phyloP scores from a whole-genome alignment of 1,140 invertebrate species.

The Ceratosolen solmsi region DNA sequence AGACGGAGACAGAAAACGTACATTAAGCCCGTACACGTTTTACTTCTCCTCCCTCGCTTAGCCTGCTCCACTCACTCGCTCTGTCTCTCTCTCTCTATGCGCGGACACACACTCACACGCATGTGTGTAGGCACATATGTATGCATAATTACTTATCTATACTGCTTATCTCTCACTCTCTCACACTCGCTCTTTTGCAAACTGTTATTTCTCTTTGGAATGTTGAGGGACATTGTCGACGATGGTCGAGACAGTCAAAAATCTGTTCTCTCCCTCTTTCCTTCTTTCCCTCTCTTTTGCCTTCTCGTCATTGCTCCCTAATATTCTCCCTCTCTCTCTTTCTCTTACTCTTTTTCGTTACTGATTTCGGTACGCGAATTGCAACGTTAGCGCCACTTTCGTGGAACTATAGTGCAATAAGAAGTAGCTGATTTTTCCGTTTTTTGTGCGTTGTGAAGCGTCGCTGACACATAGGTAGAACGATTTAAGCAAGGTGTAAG shows the following conservation, averaged over 20 bases:
- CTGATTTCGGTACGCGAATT: slow-evolving; percentile 23
- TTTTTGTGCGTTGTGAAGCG: not conserved
- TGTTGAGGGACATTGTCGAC: slow-evolving; percentile 25
- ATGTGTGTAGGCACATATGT: too few species aligned
- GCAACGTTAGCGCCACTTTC: slow-evolving; percentile 33
- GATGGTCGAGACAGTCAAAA: slow-evolving; percentile 37
- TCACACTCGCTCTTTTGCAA: not conserved
- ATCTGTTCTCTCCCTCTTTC: slow-evolving; percentile 17
- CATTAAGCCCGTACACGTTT: slow-evolving; percentile 26
- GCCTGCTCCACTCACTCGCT: not conserved
- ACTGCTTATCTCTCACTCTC: slow-evolving; percentile 6
- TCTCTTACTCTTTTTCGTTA: slow-evolving; percentile 12
- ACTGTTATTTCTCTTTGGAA: slow-evolving; percentile 44
- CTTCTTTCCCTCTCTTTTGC: not conserved
- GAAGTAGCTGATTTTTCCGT: not conserved
- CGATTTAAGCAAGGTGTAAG: not conserved
- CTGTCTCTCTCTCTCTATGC: not conserved
- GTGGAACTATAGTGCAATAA: slow-evolving; percentile 14
- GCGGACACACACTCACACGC: not conserved
- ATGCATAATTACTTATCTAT: too few species aligned
- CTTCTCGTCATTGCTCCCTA: not conserved
- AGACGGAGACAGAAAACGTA: slow-evolving; percentile 20
- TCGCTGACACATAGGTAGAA: too few species aligned
- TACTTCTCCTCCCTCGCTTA: not conserved
- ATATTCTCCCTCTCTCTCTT: not conserved